These are phyloP conservation scores for Haliaeetus leucogaster DNA, from an alignment of 2,113 vertebrate species.

Conservation along the genomic window DNA sequence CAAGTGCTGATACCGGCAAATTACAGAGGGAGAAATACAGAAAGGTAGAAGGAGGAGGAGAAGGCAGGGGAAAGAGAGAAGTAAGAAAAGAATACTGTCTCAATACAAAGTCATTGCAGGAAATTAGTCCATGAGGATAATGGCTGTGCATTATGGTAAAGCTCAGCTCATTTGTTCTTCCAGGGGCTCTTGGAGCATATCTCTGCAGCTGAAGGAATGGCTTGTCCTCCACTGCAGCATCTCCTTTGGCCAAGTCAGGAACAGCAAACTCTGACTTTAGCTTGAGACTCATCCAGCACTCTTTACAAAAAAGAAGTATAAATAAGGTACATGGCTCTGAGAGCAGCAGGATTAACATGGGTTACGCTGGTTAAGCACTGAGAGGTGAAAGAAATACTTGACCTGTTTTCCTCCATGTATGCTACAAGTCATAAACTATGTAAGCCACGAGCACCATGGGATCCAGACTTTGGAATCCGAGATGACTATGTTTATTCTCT, in stretches of 20 bases:
- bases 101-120: not conserved
- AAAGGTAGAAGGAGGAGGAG: not conserved
- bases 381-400: not conserved
- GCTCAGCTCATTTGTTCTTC: not conserved
- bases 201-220: not conserved
- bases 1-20: not conserved
- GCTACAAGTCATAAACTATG: not conserved
- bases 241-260: not conserved
- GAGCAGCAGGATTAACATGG: not conserved
- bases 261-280: not conserved
- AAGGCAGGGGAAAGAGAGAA: not conserved
- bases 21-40: not conserved
- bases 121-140: not conserved
- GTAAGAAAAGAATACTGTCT: not conserved
- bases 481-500: not conserved
- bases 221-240: not conserved
- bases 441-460: not conserved
- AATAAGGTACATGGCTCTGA: accelerated
- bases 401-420: not conserved
- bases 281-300: not conserved
- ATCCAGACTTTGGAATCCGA: not conserved
- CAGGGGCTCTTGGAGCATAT: not conserved
- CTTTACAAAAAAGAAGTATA: not conserved
- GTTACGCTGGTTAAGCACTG: not conserved
- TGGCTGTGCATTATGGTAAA: not conserved